phyloP scores from a whole-genome alignment of 2,113 vertebrate genomes.

The Thunnus maccoyii region DNA sequence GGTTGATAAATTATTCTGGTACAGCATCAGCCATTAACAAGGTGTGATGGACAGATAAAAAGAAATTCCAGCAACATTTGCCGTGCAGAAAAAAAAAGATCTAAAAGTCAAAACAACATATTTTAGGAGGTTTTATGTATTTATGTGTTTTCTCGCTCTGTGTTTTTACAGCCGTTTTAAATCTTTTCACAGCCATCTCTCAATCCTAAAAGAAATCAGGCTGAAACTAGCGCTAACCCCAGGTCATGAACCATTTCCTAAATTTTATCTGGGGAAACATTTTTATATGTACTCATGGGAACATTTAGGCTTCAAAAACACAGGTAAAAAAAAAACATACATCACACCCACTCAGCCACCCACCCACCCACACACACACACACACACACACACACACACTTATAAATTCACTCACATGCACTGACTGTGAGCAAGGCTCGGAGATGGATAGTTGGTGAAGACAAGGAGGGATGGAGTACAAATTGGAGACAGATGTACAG shows the following conservation, averaged over 20 bases:
- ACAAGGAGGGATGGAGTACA: slow-evolving; percentile 64
- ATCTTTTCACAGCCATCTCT: neutral
- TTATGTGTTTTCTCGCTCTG: neutral
- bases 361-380: slow-evolving; percentile 3
- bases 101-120: no score
- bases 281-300: slow-evolving; percentile 21
- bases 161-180: neutral
- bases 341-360: slow-evolving; percentile 18
- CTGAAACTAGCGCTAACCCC: neutral
- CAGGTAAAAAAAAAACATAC: neutral
- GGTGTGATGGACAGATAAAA: neutral
- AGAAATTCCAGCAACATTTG: neutral
- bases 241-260: neutral
- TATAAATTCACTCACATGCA: slow-evolving; percentile 10
- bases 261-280: neutral
- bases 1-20: slow-evolving; percentile 1
- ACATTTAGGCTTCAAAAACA: slow-evolving; percentile 16
- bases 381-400: neutral
- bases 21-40: neutral
- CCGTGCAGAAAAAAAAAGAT: neutral
- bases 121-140: neutral
- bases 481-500: slow-evolving; percentile 76
- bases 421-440: slow-evolving; percentile 19
- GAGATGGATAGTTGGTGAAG: slow-evolving; percentile 60
- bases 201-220: neutral